Base-by-base conservation (phyloP, 1,140 invertebrate genomes). In the Pseudomyrmex flavicornis region DNA sequence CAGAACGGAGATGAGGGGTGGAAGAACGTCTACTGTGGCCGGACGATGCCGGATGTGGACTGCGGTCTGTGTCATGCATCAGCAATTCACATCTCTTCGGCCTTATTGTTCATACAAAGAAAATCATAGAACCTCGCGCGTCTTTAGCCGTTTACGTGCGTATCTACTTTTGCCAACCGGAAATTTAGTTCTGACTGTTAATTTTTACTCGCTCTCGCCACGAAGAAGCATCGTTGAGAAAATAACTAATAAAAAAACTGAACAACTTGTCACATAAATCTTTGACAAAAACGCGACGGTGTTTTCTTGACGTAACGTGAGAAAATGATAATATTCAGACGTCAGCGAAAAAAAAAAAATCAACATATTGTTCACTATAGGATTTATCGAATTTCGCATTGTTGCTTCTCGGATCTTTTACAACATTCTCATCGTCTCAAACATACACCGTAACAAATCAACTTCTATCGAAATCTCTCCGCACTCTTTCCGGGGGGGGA, bases 41-140 rank as follows among this genome's bases (percentile, higher is more conserved):
- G 83, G 79, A 91, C 85, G 85, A 90, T 90, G 89, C 93, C 93
- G 93, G 93, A 94, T 94, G 93, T 93, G 93, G 93, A 94, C 91
- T 93, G 93, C 92, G 93, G 93, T 93, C 93, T 92, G 87, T 93
- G 93, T 91, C 93, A 93, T 93, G 93, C 93, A 93, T 92, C 93
- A 86, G 87, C 88, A 88, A 88, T 86, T 89, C 87, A 84, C 84
- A 88, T 89, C 88, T 79, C 77, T 69, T 69, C 75, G 52, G 20
- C 82, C 58, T 83, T 70, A 69, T 84, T 84, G 85, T 88, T 73
- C 76, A 68, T 82, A 74, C 87, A 82, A 62, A 85, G 84, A 65
- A 79, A 80, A 88, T 83, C 61, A 65, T 65, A 75, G 74, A 84
- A 86, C 85, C 87, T 65, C 80, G 65, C 80, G 65, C 77, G 79